Conservation (phyloP, 2,797 vertebrate genomes). For the Distichodus sexfasciatus region DNA sequence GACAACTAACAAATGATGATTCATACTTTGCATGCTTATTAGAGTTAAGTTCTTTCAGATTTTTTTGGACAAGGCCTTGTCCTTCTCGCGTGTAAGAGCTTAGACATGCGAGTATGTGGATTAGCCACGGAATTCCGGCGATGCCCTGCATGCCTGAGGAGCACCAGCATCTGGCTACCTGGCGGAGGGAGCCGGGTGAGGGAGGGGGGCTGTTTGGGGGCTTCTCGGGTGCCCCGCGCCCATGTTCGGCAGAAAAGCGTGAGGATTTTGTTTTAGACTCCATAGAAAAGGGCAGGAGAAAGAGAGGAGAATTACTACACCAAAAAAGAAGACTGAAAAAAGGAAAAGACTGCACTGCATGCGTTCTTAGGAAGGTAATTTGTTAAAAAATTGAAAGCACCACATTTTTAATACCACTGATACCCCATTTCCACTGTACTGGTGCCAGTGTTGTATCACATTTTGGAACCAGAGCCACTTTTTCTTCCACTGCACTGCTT, state of each 20-base stretch:
- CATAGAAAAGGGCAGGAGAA: conserved; percentile 63
- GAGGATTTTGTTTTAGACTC: conserved; percentile 83
- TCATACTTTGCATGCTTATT: too few relatives aligned
- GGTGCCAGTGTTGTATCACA: too few relatives aligned
- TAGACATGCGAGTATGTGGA: not conserved
- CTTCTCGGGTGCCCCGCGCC: conserved; percentile 79
- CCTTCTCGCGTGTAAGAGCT: too few relatives aligned
- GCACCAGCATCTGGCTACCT: conserved; percentile 76
- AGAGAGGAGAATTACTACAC: conserved; percentile 44
- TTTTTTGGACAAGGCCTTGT: too few relatives aligned
- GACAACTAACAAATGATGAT: too few relatives aligned
- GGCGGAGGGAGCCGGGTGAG: conserved; percentile 80
- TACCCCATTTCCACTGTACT: too few relatives aligned
- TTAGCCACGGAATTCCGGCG: conserved; percentile 15
- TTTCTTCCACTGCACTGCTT: too few relatives aligned
- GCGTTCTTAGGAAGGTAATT: too few relatives aligned
- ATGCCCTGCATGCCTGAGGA: not conserved
- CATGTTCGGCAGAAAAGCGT: conserved; percentile 85
- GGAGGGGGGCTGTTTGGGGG: conserved; percentile 74
- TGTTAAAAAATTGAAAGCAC: too few relatives aligned
- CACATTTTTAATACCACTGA: too few relatives aligned
- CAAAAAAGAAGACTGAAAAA: conserved; percentile 34
- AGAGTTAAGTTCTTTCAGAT: too few relatives aligned
- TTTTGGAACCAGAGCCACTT: too few relatives aligned
- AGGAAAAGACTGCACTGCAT: conserved; percentile 3